phyloP scores from a whole-genome alignment of 2,888 invertebrate genomes.

The Parnassius apollo region DNA sequence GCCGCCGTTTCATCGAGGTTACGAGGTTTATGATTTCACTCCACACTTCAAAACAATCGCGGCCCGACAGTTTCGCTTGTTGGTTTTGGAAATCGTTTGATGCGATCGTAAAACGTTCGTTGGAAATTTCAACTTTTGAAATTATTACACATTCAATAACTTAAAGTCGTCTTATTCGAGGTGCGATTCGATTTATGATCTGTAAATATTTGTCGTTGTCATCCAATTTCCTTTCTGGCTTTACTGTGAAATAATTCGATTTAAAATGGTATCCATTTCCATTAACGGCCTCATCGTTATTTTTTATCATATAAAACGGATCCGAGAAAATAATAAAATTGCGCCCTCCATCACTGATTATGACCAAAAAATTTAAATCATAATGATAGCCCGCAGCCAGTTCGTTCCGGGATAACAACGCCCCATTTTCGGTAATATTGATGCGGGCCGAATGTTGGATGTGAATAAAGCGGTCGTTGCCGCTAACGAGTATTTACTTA shows the following conservation, averaged over 20 bases:
- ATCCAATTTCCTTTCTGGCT: slow-evolving; percentile 4
- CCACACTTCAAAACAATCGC: slow-evolving; percentile 54
- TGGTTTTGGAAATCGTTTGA: slow-evolving; percentile 58
- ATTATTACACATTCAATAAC: slow-evolving; percentile 40
- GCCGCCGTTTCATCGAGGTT: slow-evolving; percentile 57
- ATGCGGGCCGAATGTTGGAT: slow-evolving; percentile 3
- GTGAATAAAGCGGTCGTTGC: slow-evolving; percentile 35
- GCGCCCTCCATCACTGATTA: neutral
- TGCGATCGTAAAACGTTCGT: slow-evolving; percentile 43
- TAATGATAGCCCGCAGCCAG: neutral
- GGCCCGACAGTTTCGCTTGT: slow-evolving; percentile 47
- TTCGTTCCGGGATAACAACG: neutral
- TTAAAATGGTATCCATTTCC: neutral
- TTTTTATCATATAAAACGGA: neutral
- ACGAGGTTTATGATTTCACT: slow-evolving; percentile 69
- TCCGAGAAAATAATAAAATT: neutral
- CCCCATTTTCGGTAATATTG: slow-evolving; percentile 9
- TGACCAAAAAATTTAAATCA: neutral
- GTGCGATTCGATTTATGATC: slow-evolving; percentile 51
- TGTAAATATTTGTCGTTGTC: slow-evolving; percentile 51
- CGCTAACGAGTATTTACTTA: slow-evolving; percentile 52
- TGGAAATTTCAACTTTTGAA: slow-evolving; percentile 42
- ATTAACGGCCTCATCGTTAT: too few relatives aligned
- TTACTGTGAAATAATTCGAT: neutral
- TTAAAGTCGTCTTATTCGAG: slow-evolving; percentile 32